Base-by-base conservation (phyloP, 2,113 vertebrate species). In the Cyanoderma ruficeps region DNA sequence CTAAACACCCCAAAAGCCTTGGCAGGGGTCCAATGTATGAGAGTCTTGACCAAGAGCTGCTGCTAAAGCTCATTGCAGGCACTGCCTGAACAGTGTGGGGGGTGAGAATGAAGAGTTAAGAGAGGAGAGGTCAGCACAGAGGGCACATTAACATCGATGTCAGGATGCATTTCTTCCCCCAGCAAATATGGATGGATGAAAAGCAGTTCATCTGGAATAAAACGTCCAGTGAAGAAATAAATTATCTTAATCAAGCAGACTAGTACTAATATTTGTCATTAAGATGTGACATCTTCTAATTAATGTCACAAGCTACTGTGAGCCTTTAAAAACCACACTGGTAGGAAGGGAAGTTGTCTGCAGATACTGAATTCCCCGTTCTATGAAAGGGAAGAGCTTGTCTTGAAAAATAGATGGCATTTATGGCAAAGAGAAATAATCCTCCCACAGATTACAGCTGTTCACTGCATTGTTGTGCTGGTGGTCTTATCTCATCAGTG, bases 201-300 rank as follows among this genome's bases (percentile, higher is more conserved):
- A 93, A 95, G 53, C 76, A 94, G 70, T 64, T 96, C 83, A 91
- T 93, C 87, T 78, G 93, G 93, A 97, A 96, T 94, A 90, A 94
- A 95, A 90, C 3, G 35, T 46, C 87, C 91, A 80, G 17, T 4
- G 42, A 81, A 93, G 70, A 94, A 93, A 74, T 85, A 90, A 97
- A 96, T 97, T 93, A 95, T 89, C 93, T 90, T 95, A 95, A 95
- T 96, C 83, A 80, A 75, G 69, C 39, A 87, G 77, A 47, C 52
- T 63, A 30, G 64, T 57, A 50, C 76, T 95, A 89, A 72, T 84
- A 75, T 85, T 96, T 94, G 94, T 95, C 94, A 83, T 83, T 80
- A 94, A 65, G 56, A 95, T 87, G 82, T 95, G 86, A 65, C 95
- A 94, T 89, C 46, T 94, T 79, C 88, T 87, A 68, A 85, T 75